A percentile compares a stretch with the other conserved stretches of the same genome.
phyloP scores from a whole-genome alignment of 1,140 invertebrate genomes.

The Drosophila paulistorum region DNA sequence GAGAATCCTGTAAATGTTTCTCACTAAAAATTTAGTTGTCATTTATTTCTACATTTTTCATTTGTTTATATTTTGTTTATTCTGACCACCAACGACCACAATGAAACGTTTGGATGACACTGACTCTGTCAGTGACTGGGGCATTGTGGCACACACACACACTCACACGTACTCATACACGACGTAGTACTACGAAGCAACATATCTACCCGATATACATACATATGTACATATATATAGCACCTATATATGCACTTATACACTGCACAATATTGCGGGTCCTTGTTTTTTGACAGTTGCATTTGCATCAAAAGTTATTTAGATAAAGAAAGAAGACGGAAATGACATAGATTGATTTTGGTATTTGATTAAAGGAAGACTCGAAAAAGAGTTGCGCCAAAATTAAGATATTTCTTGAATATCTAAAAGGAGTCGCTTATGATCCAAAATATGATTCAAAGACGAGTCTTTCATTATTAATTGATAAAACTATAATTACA shows the following conservation, averaged over 20 bases:
- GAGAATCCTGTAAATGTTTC: not conserved
- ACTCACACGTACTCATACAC: not conserved
- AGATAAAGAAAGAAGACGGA: no score
- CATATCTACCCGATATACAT: not conserved
- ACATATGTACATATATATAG: not conserved
- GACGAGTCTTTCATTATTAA: no score
- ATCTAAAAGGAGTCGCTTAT: no score
- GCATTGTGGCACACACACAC: not conserved
- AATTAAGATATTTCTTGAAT: no score
- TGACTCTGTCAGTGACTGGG: slow-evolving; percentile 7
- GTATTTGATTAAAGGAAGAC: no score
- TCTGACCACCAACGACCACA: not conserved
- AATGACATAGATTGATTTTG: no score
- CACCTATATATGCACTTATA: not conserved
- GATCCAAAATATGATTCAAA: no score
- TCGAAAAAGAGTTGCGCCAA: no score
- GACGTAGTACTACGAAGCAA: slow-evolving; percentile 4
- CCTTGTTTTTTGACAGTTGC: not conserved
- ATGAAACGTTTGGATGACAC: slow-evolving; percentile 6
- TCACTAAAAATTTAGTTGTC: not conserved
- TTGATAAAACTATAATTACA: no score
- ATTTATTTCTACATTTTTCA: not conserved
- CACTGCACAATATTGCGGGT: not conserved
- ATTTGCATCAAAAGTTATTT: no score
- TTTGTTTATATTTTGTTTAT: not conserved